A percentile compares a stretch with the other conserved stretches of the same genome.
Evolutionary conservation across 1,140 invertebrate genomes (phyloP).

Genomic region (Andricus grossulariae): DNA sequence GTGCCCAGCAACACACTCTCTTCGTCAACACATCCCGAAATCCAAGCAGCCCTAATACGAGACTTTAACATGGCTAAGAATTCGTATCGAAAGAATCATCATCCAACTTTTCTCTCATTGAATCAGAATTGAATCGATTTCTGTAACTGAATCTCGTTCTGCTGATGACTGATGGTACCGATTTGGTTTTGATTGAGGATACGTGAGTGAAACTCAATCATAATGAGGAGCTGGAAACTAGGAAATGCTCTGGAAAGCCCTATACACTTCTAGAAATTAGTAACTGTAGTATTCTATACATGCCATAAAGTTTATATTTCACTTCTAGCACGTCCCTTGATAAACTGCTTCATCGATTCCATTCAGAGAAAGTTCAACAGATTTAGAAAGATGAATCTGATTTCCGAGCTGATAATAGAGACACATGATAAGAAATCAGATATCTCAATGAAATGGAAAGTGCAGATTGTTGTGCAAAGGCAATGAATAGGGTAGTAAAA

Average conservation of each 20-base stretch:
- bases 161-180: background rate
- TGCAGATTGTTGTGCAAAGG: background rate
- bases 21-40: background rate
- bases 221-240: too few species aligned
- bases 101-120: slow-evolving; percentile 1
- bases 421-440: background rate
- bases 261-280: too few species aligned
- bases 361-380: background rate
- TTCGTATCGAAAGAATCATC: slow-evolving; percentile 17
- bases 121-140: background rate
- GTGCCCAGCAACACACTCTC: slow-evolving; percentile 25
- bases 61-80: background rate
- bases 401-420: background rate
- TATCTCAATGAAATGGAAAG: background rate
- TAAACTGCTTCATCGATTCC: background rate
- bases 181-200: too few species aligned
- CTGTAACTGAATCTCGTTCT: slow-evolving; percentile 5
- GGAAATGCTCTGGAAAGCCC: too few species aligned
- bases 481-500: background rate
- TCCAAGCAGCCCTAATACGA: slow-evolving; percentile 17
- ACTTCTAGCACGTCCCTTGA: background rate
- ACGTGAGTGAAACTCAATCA: too few species aligned
- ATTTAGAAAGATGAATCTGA: background rate
- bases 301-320: too few species aligned
- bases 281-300: too few species aligned